These are phyloP conservation scores for Ursus arctos DNA, from an alignment of 2,113 vertebrate species.

Conservation along the genomic window DNA sequence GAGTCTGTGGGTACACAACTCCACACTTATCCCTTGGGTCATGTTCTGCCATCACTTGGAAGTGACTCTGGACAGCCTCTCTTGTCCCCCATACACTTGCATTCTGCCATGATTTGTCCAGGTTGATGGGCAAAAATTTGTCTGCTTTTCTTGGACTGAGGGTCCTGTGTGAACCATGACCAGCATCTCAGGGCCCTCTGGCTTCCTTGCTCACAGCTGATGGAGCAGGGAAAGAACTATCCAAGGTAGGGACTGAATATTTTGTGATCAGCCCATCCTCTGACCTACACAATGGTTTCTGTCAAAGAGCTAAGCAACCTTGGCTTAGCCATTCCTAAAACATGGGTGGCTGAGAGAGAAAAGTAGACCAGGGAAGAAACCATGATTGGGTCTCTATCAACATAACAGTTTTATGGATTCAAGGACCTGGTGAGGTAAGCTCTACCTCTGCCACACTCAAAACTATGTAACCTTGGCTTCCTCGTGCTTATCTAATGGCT, in stretches of 20 bases:
- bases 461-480: not conserved
- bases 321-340: not conserved
- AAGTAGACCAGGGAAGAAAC: not conserved
- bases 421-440: not conserved
- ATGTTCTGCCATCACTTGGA: not conserved
- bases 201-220: not conserved
- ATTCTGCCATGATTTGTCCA: not conserved
- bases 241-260: not conserved
- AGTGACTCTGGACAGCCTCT: not conserved
- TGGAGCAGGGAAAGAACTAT: not conserved
- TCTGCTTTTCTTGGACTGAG: not conserved
- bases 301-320: not conserved
- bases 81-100: no score
- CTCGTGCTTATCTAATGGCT: not conserved
- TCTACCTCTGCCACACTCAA: not conserved
- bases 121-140: not conserved
- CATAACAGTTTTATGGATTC: constrained; percentile 1
- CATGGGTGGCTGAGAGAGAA: not conserved
- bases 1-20: not conserved
- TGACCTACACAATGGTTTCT: not conserved
- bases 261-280: not conserved
- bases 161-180: not conserved
- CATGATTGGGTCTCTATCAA: not conserved
- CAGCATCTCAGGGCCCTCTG: not conserved
- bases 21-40: not conserved